Evolutionary conservation across 2,888 invertebrate species (phyloP).

Genomic region (Morinoia aosen): DNA sequence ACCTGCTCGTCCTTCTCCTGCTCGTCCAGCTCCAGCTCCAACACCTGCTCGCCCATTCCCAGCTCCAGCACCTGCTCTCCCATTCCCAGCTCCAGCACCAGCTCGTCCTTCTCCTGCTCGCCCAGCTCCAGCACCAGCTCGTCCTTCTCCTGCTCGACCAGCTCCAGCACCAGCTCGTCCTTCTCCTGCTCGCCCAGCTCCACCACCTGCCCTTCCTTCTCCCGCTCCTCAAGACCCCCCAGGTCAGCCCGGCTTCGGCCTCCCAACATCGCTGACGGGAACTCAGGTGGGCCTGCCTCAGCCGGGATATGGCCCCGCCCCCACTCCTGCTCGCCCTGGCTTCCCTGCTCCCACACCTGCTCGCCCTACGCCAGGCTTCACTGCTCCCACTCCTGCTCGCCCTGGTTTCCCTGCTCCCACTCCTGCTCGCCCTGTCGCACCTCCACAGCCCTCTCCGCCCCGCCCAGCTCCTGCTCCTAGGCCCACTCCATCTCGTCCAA

Average conservation of each 20-base stretch:
- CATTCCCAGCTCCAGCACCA: not conserved
- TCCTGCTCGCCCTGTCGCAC: constrained; percentile 32
- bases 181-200: constrained; percentile 25
- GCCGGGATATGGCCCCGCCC: not conserved
- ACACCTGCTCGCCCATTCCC: not conserved
- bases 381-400: constrained; percentile 30
- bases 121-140: constrained; percentile 18
- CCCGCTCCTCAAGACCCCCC: constrained; percentile 23
- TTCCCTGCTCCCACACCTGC: not conserved
- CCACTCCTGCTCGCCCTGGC: constrained; percentile 42
- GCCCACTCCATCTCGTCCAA: constrained; percentile 49
- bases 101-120: constrained; percentile 31
- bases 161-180: no score
- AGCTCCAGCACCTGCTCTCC: constrained; percentile 7
- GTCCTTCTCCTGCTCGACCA: constrained; percentile 5
- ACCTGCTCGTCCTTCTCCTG: constrained; percentile 22
- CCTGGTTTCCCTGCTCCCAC: not conserved
- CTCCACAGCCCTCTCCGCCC: constrained; percentile 14
- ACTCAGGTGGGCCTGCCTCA: constrained; percentile 14
- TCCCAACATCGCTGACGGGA: not conserved
- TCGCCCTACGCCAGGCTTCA: constrained; percentile 8
- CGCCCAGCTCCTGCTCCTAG: not conserved
- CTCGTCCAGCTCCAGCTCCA: not conserved
- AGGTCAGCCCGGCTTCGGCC: not conserved
- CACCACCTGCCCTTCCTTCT: not conserved